Base-by-base conservation (phyloP, 2,888 invertebrate species). In the Eulithis testata region DNA sequence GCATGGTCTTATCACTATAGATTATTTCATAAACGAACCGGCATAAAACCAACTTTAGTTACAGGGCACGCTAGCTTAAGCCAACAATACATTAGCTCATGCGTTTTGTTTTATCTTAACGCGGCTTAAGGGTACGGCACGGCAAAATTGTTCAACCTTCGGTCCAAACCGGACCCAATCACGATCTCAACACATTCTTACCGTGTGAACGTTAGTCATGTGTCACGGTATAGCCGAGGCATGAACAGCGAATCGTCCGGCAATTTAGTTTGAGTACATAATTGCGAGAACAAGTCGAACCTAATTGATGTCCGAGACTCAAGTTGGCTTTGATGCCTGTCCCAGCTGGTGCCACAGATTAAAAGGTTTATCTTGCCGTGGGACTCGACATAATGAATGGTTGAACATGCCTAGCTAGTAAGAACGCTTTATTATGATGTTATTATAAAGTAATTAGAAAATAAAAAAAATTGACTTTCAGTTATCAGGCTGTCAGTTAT, bases 191-290 rank as follows among this genome's bases (percentile, higher is more conserved):
- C 66, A 74, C 74, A 70, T 72, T 70, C 68, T 69, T 63, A 75
- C 75, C 84, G 85, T 85, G 86, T 83, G 85, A 86, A 86, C 82
- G 71, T 63, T 70, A 70, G 80, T 81, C 85, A 84, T 83, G 86
- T 89, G 88, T 88, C 87, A 86, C 80, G 83, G 82, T 68, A 85
- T 82, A 84, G 80, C 74, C 79, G 83, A 80, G 76, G 84, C 85
- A 87, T 90, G 90, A 89, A 84, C 84, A 87, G 87, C 85, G 86
- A 89, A 90, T 89, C 87, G 89, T 87, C 85, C 84, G 89, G 86
- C 87, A 90, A 90, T 91, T 91, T 90, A 85, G 84, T 87, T 86
- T 87, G 88, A 91, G 90, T 86, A 90, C 87, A 91, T 93, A 93
- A 93, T 92, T 91, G 90, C 90, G 85, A 85, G 89, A 89, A 88